Conservation (phyloP, 2,113 vertebrate genomes). For the Coreoperca whiteheadi region DNA sequence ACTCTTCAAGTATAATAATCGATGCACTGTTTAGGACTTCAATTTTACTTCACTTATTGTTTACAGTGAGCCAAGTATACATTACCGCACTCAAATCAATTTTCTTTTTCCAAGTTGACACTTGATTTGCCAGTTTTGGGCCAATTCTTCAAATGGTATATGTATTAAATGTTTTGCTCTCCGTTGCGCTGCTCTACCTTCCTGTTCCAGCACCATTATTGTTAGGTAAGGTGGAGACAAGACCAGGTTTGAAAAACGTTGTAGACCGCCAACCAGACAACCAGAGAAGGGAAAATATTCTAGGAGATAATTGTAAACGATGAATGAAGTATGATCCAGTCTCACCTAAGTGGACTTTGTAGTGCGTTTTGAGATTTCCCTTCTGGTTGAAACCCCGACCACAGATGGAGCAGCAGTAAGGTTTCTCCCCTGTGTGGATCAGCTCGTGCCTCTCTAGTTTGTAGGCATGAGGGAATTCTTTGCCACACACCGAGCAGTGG, state of each 20-base stretch:
- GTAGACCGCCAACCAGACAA: neutral
- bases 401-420: conserved; percentile 75
- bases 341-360: conserved; percentile 77
- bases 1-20: neutral
- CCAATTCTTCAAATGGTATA: neutral
- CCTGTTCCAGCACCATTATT: neutral
- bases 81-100: neutral
- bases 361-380: conserved; percentile 80
- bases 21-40: neutral
- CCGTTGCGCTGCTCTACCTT: neutral
- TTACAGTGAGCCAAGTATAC: neutral
- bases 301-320: neutral
- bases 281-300: neutral
- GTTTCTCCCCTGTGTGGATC: conserved; percentile 79
- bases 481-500: conserved; percentile 71
- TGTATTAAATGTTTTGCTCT: neutral
- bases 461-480: conserved; percentile 76
- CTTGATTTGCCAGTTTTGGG: neutral
- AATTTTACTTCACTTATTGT: neutral
- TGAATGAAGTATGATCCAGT: neutral
- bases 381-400: conserved; percentile 77
- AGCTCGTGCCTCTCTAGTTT: conserved; percentile 74
- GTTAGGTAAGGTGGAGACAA: neutral
- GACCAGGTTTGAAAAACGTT: neutral
- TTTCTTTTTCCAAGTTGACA: neutral